These are phyloP conservation scores for Diglossa brunneiventris DNA, from an alignment of 2,113 vertebrate genomes.

Conservation along the genomic window DNA sequence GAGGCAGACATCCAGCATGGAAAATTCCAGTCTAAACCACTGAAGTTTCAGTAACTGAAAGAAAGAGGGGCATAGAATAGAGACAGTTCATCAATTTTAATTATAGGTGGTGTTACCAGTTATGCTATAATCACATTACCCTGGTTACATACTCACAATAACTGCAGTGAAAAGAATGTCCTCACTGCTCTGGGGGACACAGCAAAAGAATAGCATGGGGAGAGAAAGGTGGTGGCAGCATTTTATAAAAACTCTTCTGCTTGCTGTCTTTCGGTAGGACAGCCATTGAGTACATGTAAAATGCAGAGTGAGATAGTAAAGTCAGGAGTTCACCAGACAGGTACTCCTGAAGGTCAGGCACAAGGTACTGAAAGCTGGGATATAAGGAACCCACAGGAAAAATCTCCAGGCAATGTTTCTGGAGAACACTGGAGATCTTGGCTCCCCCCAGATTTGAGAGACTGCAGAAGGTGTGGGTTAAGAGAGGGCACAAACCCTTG, in stretches of 20 bases:
- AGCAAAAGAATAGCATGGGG: not conserved
- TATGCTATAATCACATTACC: constrained; percentile 40
- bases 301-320: not conserved
- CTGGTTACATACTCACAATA: constrained; percentile 43
- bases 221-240: not conserved
- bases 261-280: not conserved
- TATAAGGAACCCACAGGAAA: not conserved
- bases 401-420: not conserved
- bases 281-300: not conserved
- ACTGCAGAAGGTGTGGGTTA: not conserved
- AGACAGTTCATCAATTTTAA: constrained; percentile 45
- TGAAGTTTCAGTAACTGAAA: constrained; percentile 16
- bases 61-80: constrained; percentile 28
- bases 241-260: not conserved
- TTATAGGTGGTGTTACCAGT: constrained; percentile 51
- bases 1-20: constrained; percentile 51
- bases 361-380: not conserved
- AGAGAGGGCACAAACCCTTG: not conserved
- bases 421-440: not conserved
- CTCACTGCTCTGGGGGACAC: not conserved
- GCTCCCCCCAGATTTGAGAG: not conserved
- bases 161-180: not conserved
- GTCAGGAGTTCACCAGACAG: not conserved
- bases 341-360: not conserved
- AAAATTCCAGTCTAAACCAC: constrained; percentile 60